Evolutionary conservation across 2,888 invertebrate genomes (phyloP).

Genomic region (Chloroclysta siterata): DNA sequence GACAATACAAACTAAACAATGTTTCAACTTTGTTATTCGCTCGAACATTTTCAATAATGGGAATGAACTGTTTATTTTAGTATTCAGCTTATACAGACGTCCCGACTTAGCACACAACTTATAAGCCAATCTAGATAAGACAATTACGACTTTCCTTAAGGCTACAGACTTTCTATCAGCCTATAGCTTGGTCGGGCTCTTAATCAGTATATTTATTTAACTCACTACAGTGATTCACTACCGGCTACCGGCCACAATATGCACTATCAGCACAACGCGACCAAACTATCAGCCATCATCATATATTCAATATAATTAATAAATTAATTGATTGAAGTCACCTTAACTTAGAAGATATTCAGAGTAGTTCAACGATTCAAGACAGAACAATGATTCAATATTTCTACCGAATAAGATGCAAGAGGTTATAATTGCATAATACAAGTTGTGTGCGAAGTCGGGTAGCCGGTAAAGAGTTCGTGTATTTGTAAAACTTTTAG

Average conservation of each 20-base stretch:
- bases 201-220: too few relatives aligned
- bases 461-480: slow-evolving; percentile 6
- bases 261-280: too few relatives aligned
- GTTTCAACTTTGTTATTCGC: slow-evolving; percentile 40
- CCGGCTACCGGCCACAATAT: too few relatives aligned
- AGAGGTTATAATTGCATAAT: neutral
- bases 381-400: neutral
- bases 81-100: slow-evolving; percentile 9
- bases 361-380: neutral
- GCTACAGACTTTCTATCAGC: too few relatives aligned
- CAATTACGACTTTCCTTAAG: too few relatives aligned
- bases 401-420: neutral
- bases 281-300: too few relatives aligned
- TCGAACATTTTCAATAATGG: slow-evolving; percentile 32
- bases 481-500: slow-evolving; percentile 1
- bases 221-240: too few relatives aligned
- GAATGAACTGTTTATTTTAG: slow-evolving; percentile 10
- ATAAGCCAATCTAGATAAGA: neutral
- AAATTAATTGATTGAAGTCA: too few relatives aligned
- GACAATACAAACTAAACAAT: slow-evolving; percentile 31
- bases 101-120: slow-evolving; percentile 16
- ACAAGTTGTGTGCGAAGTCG: slow-evolving; percentile 12
- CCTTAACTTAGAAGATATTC: neutral
- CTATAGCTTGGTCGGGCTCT: too few relatives aligned
- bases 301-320: too few relatives aligned